phyloP scores from a whole-genome alignment of 2,113 vertebrate species.

The Ophthalmolycus amberensis region DNA sequence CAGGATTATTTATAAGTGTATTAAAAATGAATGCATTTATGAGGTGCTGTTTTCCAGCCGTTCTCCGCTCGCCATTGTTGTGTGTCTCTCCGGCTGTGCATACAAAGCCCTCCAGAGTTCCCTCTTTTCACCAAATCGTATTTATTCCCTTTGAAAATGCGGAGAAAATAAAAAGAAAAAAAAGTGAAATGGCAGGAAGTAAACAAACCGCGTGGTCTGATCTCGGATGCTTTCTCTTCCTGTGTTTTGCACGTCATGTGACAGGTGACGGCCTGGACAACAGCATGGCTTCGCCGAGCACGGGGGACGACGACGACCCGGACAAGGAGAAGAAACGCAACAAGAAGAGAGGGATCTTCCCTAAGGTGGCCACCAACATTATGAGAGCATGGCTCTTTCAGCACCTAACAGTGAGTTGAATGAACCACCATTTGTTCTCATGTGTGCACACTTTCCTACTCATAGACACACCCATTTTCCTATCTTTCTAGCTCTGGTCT shows the following conservation, averaged over 20 bases:
- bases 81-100: conserved; percentile 66
- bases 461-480: conserved; percentile 1
- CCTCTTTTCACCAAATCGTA: conserved; percentile 61
- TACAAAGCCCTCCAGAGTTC: conserved; percentile 78
- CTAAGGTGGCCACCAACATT: conserved; percentile 99
- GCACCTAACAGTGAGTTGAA: conserved; percentile 97
- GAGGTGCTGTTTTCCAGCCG: conserved; percentile 79
- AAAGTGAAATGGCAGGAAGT: conserved; percentile 54
- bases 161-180: conserved; percentile 10
- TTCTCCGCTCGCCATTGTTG: conserved; percentile 78
- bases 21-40: conserved; percentile 84
- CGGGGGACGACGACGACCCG: conserved; percentile 99
- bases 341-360: conserved; percentile 99
- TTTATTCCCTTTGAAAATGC: conserved; percentile 78
- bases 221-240: conserved; percentile 54
- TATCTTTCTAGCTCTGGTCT: background rate
- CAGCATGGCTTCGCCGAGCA: conserved; percentile 99
- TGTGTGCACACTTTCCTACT: conserved; percentile 18
- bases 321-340: conserved; percentile 99
- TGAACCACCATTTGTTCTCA: conserved; percentile 41
- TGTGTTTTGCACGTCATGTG: conserved; percentile 85
- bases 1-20: conserved; percentile 85
- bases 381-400: conserved; percentile 99
- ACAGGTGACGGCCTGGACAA: conserved; percentile 99
- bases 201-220: conserved; percentile 67